Base-by-base conservation (phyloP, 2,888 invertebrate genomes). In the Thelaira solivaga region DNA sequence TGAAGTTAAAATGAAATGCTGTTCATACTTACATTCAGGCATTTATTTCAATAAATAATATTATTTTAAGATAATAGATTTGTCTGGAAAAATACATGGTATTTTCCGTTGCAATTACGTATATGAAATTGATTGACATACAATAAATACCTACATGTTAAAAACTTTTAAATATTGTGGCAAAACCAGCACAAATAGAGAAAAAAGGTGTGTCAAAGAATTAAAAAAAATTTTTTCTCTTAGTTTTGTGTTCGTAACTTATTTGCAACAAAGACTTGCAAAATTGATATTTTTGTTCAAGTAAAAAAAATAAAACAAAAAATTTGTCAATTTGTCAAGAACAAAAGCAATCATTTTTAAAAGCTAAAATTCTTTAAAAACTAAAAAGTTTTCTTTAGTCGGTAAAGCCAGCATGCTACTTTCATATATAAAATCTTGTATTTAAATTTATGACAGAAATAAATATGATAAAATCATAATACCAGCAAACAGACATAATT, bases 51-150 rank as follows among this genome's bases (percentile, higher is more conserved):
- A 53, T 51, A 51, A 49, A 47, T 20, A 43, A 36, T 31, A 45
- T 51, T 59, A 24, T 64, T 31, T 22, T 34, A 31, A 61, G 43
- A 74, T 69, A 78, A 71, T 78, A 59, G 43, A 69, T 65, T 31
- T 69, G 64, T 61, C 61, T 68, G 69, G 65, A 47, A 65, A 47
- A 55, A 74, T 67, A 55, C 67, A 31, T 43, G 10, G 53, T 67
- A 49, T 20, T 47, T 31, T 43, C 24, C 7, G 57, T 26, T 49
- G 39, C 36, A n/a, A n/a, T n/a, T n/a, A 64, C 49, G 36, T 10
- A 34, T 53, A 53, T 71, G 74, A 78, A 64, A 65, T 39, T 71
- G 78, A 78, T 78, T 78, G 78, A 74, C 78, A 55, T 53, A 61
- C 67, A 65, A 73, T 73, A 65, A 74, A 43, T 61, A 39, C 22